Base-by-base conservation (phyloP, 1,140 invertebrate genomes). In the Drosophila subpulchrella region DNA sequence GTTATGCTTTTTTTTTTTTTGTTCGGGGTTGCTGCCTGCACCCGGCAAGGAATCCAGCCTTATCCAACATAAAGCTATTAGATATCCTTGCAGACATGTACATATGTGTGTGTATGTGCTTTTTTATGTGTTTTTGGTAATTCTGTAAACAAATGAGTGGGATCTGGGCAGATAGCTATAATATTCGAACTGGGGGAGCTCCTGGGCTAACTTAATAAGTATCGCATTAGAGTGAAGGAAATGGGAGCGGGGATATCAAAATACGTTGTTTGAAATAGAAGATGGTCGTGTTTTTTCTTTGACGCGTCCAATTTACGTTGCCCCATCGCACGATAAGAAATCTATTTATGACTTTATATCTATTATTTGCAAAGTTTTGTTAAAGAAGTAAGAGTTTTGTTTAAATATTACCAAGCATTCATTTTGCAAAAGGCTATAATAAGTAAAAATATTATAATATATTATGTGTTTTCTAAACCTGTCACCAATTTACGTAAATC, bases 111-210 rank as follows among this genome's bases (percentile, higher is more conserved):
- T 59, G 53, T 15, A 20, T 67, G 15, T 36, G 13, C 7, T 32
- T 20, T 15, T 65, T 53, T 65, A 27, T 67, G 50, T 46, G 32
- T 44, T 46, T 46, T 58, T 27, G 58, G 50, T 48, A 77, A 81
- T 81, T 77, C 75, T 72, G 75, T 82, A 86, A 88, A 88, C 82
- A 86, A 86, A 86, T 86, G 83, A 79, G 74, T 68, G 61, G 24
- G 27, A 60, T 30, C 55, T 44, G 55, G 38, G 34, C 17, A 58
- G 63, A 53, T 63, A 36, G 67, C 67, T 46, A 60, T 73, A 73
- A 60, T 50, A 72, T 54, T 47, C 13, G 32, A 41, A 47, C 24
- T 20, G n/a, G 34, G 34, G 27, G 36, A 48, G 48, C 51, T 54
- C 8, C 8, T 17, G 24, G 44, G 61, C 78, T 75, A 86, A 88